Evolutionary conservation across 2,113 vertebrate genomes (phyloP).

Genomic region (Raja brachyura): DNA sequence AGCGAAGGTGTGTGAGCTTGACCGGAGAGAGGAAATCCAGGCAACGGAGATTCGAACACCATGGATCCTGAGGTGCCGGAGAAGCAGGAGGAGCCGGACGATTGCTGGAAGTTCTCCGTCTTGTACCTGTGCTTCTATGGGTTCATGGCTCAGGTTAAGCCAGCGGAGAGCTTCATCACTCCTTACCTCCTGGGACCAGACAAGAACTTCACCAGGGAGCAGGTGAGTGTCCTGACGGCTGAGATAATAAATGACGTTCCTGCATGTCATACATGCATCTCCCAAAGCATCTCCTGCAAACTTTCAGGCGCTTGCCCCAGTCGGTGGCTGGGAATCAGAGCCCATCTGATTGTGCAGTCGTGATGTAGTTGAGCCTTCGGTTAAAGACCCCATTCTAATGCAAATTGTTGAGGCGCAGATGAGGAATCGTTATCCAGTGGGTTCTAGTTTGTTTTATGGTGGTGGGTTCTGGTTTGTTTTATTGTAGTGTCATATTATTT

Average conservation of each 20-base stretch:
- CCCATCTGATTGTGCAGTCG: background rate
- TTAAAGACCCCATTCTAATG: background rate
- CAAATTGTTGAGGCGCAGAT: no score
- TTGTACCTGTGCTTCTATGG: constrained; percentile 74
- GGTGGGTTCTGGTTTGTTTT: no score
- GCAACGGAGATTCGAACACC: background rate
- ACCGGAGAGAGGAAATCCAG: background rate
- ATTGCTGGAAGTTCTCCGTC: constrained; percentile 60
- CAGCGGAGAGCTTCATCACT: constrained; percentile 78
- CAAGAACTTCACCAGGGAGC: constrained; percentile 69
- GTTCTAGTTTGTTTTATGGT: no score
- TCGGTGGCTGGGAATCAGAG: background rate
- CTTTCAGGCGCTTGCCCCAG: background rate
- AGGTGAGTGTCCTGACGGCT: constrained; percentile 52
- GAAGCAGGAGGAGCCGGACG: background rate
- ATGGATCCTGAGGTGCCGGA: constrained; percentile 13
- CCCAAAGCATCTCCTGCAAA: background rate
- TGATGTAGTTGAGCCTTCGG: background rate
- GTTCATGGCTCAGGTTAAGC: constrained; percentile 73
- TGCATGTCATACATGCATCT: background rate
- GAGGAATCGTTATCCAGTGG: rapidly evolving
- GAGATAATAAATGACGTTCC: no score
- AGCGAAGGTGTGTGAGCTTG: background rate
- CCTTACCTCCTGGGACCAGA: constrained; percentile 65
- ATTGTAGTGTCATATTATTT: no score